Base-by-base conservation (phyloP, 2,113 vertebrate species). In the Lophius piscatorius region DNA sequence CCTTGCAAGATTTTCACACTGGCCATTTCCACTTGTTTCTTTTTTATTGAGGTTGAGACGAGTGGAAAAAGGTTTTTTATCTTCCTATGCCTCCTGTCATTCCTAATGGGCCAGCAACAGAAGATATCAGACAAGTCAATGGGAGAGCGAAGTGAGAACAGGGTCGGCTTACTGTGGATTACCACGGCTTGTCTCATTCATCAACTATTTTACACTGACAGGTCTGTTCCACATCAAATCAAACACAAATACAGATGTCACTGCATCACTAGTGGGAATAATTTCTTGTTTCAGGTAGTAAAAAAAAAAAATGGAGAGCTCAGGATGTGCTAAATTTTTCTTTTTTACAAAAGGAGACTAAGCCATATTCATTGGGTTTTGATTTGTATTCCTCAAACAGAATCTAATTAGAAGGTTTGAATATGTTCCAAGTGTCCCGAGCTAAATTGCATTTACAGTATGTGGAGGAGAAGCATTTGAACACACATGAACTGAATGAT, bases 351-450 rank as follows among this genome's bases (percentile, higher is more conserved):
- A 85, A 86, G 63, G 70, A 64, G 66, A 64, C 76, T 77, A 54
- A 82, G 76, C 72, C 79, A 79, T 63, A 68, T 76, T 79, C 57
- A 70, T 29, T 39, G 52, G 60, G 72, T 85, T 81, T 78, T n/a
- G 56, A 83, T 83, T 80, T 78, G 48, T 48, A 82, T 74, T 90
- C 80, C 70, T 78, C 70, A 87, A 87, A 87, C 87, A 87, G 82
- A 87, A 86, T 79, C 80, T 81, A 88, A 86, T 88, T 88, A 87
- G 66, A 78, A 65, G 68, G 59, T 73, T 70, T 86, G 74, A 86
- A 76, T 45, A 40, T 36, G 63, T 78, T 87, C 80, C 74, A 80
- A 83, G 73, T 74, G 64, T 84, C 76, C 64, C 9, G 5, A 36
- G 54, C 50, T 64, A 77, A 78, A 83, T 33, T 47, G 46, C 10